These are phyloP conservation scores for Trichogramma pretiosum DNA, from an alignment of 1,140 invertebrate genomes.

Conservation along the genomic window DNA sequence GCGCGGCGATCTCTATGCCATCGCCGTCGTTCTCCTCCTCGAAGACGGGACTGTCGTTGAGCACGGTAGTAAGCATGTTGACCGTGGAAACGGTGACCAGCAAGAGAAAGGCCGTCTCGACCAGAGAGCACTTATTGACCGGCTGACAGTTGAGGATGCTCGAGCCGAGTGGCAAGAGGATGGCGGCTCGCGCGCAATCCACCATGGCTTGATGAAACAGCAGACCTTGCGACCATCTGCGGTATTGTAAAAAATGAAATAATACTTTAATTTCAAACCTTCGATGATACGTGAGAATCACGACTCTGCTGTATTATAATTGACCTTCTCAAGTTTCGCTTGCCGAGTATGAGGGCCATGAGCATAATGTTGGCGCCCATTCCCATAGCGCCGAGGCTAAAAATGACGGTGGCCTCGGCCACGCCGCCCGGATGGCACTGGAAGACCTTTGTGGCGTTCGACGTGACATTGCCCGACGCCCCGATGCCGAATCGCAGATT, in stretches of 20 bases:
- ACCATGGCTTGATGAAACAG: conserved; percentile 80
- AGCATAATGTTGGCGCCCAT: conserved; percentile 74
- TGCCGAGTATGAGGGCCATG: conserved; percentile 69
- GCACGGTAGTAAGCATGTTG: conserved; percentile 81
- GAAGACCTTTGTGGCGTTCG: conserved; percentile 61
- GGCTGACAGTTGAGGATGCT: conserved; percentile 76
- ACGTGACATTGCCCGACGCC: conserved; percentile 53
- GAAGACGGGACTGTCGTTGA: conserved; percentile 83
- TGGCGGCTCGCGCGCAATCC: conserved; percentile 72
- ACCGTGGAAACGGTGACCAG: conserved; percentile 83
- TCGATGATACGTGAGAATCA: no score
- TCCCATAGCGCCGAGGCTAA: conserved; percentile 67
- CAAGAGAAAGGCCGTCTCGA: conserved; percentile 82
- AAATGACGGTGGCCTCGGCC: conserved; percentile 69
- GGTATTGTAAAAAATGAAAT: no score
- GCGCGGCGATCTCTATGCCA: conserved; percentile 56
- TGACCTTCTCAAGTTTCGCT: conserved; percentile 66
- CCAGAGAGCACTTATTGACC: conserved; percentile 77
- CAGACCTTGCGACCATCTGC: conserved; percentile 79
- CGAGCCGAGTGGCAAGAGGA: conserved; percentile 69
- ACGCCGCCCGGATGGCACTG: conserved; percentile 72
- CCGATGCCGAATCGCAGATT: conserved; percentile 63
- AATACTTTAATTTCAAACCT: no score
- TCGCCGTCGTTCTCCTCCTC: conserved; percentile 71
- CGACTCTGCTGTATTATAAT: no score